Base-by-base conservation (phyloP, 2,113 vertebrate species). In the Prochilodus magdalenae region DNA sequence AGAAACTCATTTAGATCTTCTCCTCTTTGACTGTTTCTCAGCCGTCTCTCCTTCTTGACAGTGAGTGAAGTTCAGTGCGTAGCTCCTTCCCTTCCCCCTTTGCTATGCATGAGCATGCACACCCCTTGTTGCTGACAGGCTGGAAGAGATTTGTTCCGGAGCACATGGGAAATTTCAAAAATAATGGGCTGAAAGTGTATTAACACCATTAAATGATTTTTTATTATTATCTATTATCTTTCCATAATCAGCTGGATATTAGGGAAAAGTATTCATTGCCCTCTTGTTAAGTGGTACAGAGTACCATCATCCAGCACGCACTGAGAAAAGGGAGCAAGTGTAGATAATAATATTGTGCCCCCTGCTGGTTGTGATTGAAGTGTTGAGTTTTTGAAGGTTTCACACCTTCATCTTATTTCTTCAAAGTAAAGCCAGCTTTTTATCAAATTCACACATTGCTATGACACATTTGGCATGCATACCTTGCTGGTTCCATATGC, bases 311-410 rank as follows among this genome's bases (percentile, higher is more conserved):
- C 57, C 22, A 59, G 57, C n/a, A 4, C 57, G 18, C 5, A 1
- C 13, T 24, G 57, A 26, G 24, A 26, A 24, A 51, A 57, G 30
- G 49, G 24, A 67, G 27, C 5, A 27, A 22, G 40, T 67, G 51
- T 82, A 33, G 53, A 82, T 59, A 65, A 51, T 53, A 65, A 53
- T 51, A 24, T 30, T 44, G 22, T 70, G 51, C 7, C 13, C 24
- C 26, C 33, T 70, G 24, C 6, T 57, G 72, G 30, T 22, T 57
- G 16, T 29, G 30, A 24, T 10, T 44, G 13, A 66, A 57, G 30
- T 26, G 49, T 8, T 29, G 57, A 24, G 24, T 72, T 79, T 65
- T 5, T 70, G 36, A 70, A 70, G 66, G n/a, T 70, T n/a, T 60
- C 57, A n/a, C 24, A 18, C 57, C 22, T 53, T 6, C 66, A 75